These are phyloP conservation scores for Oryzias javanicus DNA, from an alignment of 2,113 vertebrate species.

Conservation along the genomic window DNA sequence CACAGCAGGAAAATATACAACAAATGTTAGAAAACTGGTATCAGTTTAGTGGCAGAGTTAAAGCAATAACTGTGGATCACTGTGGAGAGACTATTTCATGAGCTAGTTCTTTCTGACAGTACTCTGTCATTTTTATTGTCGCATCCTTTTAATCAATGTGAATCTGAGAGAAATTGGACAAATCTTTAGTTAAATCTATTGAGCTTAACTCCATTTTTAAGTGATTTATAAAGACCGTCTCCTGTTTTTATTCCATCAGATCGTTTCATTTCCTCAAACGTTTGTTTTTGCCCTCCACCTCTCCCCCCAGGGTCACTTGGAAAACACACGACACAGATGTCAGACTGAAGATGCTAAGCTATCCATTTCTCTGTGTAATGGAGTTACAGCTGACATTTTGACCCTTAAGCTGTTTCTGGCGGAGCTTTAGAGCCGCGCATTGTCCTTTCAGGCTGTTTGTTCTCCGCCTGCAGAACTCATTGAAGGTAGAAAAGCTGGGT, in stretches of 20 bases:
- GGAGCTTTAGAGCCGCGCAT: slow-evolving; percentile 26
- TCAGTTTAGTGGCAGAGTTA: too few relatives aligned
- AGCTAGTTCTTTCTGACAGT: too few relatives aligned
- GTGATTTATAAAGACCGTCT: neutral
- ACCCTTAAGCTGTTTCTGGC: slow-evolving; percentile 55
- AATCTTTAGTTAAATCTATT: too few relatives aligned
- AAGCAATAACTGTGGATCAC: too few relatives aligned
- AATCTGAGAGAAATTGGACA: too few relatives aligned
- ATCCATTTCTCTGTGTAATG: slow-evolving; percentile 59
- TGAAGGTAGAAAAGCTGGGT: slow-evolving; percentile 41
- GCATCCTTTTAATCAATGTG: too few relatives aligned
- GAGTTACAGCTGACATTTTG: slow-evolving; percentile 49
- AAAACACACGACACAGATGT: slow-evolving; percentile 34
- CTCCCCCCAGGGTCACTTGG: slow-evolving; percentile 29
- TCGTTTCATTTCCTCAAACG: too few relatives aligned
- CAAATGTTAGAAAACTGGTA: too few relatives aligned
- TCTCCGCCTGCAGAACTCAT: slow-evolving; percentile 53
- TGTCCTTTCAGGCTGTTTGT: slow-evolving; percentile 36
- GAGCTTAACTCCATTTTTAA: too few relatives aligned
- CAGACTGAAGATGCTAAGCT: slow-evolving; percentile 34
- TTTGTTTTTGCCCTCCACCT: neutral
- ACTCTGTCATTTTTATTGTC: too few relatives aligned
- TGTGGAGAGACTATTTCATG: too few relatives aligned
- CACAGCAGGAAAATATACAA: too few relatives aligned
- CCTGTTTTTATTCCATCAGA: neutral